Base-by-base conservation (phyloP, 1,140 invertebrate species). In the Galleria mellonella region DNA sequence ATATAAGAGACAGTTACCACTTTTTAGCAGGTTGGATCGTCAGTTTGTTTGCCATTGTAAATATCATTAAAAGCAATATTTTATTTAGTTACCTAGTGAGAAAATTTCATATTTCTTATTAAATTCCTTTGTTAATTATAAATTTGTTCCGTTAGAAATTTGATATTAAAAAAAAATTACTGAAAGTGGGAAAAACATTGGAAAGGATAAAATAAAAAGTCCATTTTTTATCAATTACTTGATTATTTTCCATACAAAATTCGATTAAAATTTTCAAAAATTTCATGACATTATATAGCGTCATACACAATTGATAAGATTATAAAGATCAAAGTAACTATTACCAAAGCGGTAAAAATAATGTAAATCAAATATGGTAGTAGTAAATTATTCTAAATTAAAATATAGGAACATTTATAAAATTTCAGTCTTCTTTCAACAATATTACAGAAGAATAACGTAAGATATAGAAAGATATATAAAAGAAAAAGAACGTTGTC, bases 401-500 rank as follows among this genome's bases (percentile, higher is more conserved):
- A 79, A 85, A 83, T 82, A 85, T 85, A 85, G 82, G 82, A 85
- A 85, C 82, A 83, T 79, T 71, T 78, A 82, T 77, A 83, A 83
- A 78, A 78, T 73, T 76, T 85, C 82, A 85, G 82, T 85, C 82
- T 85, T 81, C 68, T 59, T 70, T 77, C 63, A 77, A 76, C 65
- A 82, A 73, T 72, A 72, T 78, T 79, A 77, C 68, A 75, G 69
- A 73, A 75, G 62, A 67, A 55, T 82, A 85, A 79, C 75, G 55
- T 73, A 84, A 82, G 62, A 68, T 71, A 73, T 73, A 69, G 38
- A 62, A 23, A 3, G 17, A 23, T 23, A 23, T 69, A 66, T 66
- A 73, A 75, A 68, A 59, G 51, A 62, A 68, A 68, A 70, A 75
- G 61, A 61, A 68, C 66, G 77, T 73, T 75, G 77, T 74, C 76